Evolutionary conservation across 2,888 invertebrate genomes (phyloP), one percentile per base, ranked within the genome.

Genomic region (Campoplex nolae): DNA sequence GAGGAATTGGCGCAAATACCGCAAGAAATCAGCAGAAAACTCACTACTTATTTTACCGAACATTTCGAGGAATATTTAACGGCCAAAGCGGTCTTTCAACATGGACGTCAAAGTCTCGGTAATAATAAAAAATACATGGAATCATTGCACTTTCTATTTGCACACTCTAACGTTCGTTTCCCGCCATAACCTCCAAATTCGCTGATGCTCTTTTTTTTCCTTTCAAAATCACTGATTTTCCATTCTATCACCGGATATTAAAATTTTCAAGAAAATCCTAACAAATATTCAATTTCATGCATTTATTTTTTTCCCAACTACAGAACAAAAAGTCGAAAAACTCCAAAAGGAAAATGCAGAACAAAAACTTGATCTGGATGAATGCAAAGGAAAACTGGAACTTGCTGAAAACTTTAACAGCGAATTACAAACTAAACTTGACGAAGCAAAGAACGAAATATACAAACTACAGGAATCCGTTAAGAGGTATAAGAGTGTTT

Each of bases 11-110:
- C 94, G 73, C 94, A 95, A 89, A 95, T 96, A 85, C 96, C 96
- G 82, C 93, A 94, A 84, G 95, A 94, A 90, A 94, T 96, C 86
- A 95, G 95, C 42, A 94, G 95, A 89, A 97, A 97, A 95, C 95
- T 97, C 62, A 96, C 96, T 90, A 93, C 93, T 54, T 95, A 95
- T 91, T 95, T 96, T 77, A 95, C 95, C 73, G 95, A 95, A 83
- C 96, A 96, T 93, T 96, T 97, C 92, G 97, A 97, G 91, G 97
- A 97, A 93, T 96, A 96, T 89, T 95, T 97, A 90, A 97, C 97
- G 82, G 96, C 97, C 45, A 97, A 97, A 94, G 97, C 97, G 3
- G 95, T 97, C 48, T 96, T 96, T 87, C 97, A 97, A 95, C 96
- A 96, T 86, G 96, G 95, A 90, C 96, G 96, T 93, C 95, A 95